phyloP scores from a whole-genome alignment of 2,113 vertebrate species.

The Lasiurus borealis region DNA sequence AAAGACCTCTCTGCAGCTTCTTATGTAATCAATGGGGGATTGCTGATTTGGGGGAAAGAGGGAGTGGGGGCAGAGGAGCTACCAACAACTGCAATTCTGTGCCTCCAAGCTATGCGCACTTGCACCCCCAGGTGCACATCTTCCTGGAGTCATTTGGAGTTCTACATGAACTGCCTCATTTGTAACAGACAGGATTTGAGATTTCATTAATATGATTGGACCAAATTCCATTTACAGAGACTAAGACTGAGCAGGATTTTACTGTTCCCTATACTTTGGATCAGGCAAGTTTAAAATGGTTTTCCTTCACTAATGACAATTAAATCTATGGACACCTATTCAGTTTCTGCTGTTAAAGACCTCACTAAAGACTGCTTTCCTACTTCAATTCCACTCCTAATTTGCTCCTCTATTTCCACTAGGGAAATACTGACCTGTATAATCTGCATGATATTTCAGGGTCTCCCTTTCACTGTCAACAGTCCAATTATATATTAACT shows the following conservation, averaged over 20 bases:
- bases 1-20: slow-evolving; percentile 82
- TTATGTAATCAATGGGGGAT: slow-evolving; percentile 75
- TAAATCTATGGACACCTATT: slow-evolving; percentile 30
- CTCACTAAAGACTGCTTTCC: neutral
- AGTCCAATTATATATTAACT: slow-evolving; percentile 79
- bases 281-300: slow-evolving; percentile 51
- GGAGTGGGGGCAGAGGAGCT: slow-evolving; percentile 8
- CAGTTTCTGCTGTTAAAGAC: slow-evolving; percentile 7
- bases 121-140: neutral
- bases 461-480: slow-evolving; percentile 74
- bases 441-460: slow-evolving; percentile 68
- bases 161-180: neutral
- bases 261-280: slow-evolving; percentile 37
- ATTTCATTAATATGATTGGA: neutral
- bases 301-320: slow-evolving; percentile 51
- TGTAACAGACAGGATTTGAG: slow-evolving; percentile 55
- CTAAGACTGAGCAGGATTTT: slow-evolving; percentile 1
- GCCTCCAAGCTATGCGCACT: neutral
- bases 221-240: slow-evolving; percentile 47
- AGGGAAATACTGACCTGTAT: slow-evolving; percentile 17
- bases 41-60: slow-evolving; percentile 47
- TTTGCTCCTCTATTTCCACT: slow-evolving; percentile 38
- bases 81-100: neutral
- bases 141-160: slow-evolving; percentile 45
- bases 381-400: neutral